Conservation (phyloP, 1,140 invertebrate species). For the Charaxes varanes region DNA sequence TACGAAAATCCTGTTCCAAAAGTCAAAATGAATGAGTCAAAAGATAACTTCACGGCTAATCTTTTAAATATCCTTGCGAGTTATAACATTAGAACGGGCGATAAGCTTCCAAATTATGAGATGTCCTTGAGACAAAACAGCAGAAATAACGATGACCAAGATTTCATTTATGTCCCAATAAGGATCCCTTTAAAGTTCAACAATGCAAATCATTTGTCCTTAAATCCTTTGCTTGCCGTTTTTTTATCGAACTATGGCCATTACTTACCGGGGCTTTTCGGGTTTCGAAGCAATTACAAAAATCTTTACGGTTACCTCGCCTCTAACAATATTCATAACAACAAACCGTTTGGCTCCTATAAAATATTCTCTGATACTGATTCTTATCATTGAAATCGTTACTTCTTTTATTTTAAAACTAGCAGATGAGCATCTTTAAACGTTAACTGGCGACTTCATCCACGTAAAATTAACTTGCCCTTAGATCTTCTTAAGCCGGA, state of each 20-base stretch:
- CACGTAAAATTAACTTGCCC: too few species aligned
- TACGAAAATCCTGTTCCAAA: conserved; percentile 5
- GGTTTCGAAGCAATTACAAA: conserved; percentile 47
- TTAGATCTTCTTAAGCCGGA: too few species aligned
- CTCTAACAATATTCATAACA: conserved; percentile 78
- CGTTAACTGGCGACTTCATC: too few species aligned
- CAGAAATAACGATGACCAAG: conserved; percentile 19
- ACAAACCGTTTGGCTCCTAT: conserved; percentile 77
- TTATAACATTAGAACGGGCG: conserved; percentile 43
- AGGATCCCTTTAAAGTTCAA: conserved; percentile 51
- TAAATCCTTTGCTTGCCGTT: conserved; percentile 75
- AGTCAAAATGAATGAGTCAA: not conserved
- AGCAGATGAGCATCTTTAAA: too few species aligned
- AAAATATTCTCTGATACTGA: conserved; percentile 66
- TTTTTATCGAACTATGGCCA: conserved; percentile 77
- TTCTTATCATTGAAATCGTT: conserved; percentile 30
- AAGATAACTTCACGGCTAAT: conserved; percentile 30
- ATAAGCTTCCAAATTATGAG: conserved; percentile 42
- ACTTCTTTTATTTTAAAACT: not conserved
- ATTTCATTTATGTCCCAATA: conserved; percentile 24
- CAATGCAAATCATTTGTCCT: conserved; percentile 71
- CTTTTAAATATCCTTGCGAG: conserved; percentile 38
- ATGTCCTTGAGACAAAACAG: conserved; percentile 30
- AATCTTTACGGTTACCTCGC: conserved; percentile 76
- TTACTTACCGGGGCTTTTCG: conserved; percentile 66